phyloP scores from a whole-genome alignment of 2,113 vertebrate species.

The Stegastes partitus region DNA sequence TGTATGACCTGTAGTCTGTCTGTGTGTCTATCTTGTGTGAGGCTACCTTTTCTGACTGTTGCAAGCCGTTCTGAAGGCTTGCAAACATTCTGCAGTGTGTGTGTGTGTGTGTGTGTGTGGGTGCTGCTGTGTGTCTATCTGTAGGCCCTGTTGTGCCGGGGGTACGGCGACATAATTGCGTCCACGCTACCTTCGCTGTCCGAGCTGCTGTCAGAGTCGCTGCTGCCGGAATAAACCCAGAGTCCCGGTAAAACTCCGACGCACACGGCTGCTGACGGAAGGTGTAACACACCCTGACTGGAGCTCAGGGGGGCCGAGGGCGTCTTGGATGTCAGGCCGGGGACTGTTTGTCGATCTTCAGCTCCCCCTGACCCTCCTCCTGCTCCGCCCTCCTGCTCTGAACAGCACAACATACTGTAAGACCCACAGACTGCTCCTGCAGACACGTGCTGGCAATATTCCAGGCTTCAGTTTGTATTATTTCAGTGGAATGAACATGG shows the following conservation, averaged over 20 bases:
- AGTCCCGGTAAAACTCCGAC: conserved; percentile 96
- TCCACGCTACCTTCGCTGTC: conserved; percentile 97
- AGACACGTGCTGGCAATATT: no score
- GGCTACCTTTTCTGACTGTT: conserved; percentile 22
- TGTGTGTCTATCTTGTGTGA: conserved; percentile 26
- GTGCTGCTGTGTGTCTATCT: conserved; percentile 76
- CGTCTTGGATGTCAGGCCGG: conserved; percentile 44
- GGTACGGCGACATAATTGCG: conserved; percentile 85
- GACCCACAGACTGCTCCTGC: neutral
- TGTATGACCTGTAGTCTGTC: neutral
- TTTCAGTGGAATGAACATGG: no score
- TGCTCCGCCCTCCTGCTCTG: conserved; percentile 74
- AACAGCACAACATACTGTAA: conserved; percentile 32
- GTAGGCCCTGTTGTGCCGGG: conserved; percentile 78
- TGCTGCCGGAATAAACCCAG: conserved; percentile 96
- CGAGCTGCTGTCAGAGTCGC: conserved; percentile 97
- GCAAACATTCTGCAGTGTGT: neutral
- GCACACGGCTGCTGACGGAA: conserved; percentile 93
- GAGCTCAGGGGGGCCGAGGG: conserved; percentile 56
- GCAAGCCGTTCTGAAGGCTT: neutral
- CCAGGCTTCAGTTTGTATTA: no score
- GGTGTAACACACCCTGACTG: conserved; percentile 85
- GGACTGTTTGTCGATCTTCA: conserved; percentile 29
- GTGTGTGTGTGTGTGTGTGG: conserved; percentile 17
- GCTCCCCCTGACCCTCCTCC: conserved; percentile 54